Conservation (phyloP, 2,888 invertebrate genomes). For the Agonopterix alstromeriana region DNA sequence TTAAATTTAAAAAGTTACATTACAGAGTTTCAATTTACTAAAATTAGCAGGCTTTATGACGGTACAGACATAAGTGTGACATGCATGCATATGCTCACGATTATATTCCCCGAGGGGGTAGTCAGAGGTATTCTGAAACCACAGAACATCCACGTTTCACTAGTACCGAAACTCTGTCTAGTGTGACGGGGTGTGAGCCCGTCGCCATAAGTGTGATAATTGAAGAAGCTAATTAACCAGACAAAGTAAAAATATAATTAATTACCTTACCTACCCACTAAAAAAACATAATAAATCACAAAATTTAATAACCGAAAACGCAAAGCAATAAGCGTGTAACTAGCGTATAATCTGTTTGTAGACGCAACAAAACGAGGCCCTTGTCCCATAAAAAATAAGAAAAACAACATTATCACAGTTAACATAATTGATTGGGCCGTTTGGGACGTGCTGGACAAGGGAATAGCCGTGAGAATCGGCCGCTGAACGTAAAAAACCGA, state of each 20-base stretch:
- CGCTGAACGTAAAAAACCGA: conserved; percentile 45
- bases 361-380: conserved; percentile 36
- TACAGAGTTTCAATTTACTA: too few relatives aligned
- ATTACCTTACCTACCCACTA: not conserved
- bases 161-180: too few relatives aligned
- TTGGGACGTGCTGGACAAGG: conserved; percentile 66
- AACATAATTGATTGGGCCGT: conserved; percentile 72
- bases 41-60: too few relatives aligned
- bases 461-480: conserved; percentile 58
- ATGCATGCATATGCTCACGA: too few relatives aligned
- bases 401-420: conserved; percentile 65
- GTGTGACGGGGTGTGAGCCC: too few relatives aligned
- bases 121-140: too few relatives aligned
- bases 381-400: conserved; percentile 21
- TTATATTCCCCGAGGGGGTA: too few relatives aligned
- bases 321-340: conserved; percentile 49
- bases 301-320: conserved; percentile 10
- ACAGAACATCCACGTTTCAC: too few relatives aligned
- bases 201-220: too few relatives aligned
- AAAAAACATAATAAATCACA: not conserved
- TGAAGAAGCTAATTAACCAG: too few relatives aligned
- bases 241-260: too few relatives aligned
- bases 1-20: too few relatives aligned
- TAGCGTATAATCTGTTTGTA: conserved; percentile 63
- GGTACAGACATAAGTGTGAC: not conserved